Evolutionary conservation across 2,113 vertebrate species (phyloP), one percentile per base, ranked within the genome.

Genomic region (Megalops atlanticus): DNA sequence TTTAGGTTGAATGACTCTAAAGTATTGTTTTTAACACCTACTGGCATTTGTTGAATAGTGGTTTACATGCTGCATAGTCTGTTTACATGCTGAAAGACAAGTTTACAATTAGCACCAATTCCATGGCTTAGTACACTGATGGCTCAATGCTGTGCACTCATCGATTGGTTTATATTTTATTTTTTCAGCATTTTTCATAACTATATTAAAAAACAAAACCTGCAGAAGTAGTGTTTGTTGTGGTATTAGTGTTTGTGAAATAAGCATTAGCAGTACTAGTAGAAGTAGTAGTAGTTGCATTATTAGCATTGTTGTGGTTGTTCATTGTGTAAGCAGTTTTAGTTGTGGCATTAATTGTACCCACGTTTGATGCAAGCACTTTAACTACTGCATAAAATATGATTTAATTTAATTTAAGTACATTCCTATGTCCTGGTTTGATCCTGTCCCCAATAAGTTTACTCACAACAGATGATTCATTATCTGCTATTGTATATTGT

Each of bases 401-500:
- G 49, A 54, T 54, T 54, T 3, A 54, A 54, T 16, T 24, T 54
- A 0, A 54, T 54, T 54, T 54, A 54, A 24, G 16, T 21, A 49
- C 47, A 49, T 49, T 49, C 47, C 18, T 54, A n/a, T n/a, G n/a
- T n/a, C n/a, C n/a, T n/a, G 15, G 18, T 54, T 54, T 54, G 49
- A 54, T 54, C 49, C 24, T 54, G 49, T 16, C 49, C 18, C 4
- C 47, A 49, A 14, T 14, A n/a, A n/a, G n/a, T n/a, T n/a, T n/a
- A n/a, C n/a, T n/a, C n/a, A n/a, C n/a, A n/a, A 45, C 43, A 45
- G 43, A 45, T 45, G 43, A 85, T 83, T n/a, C n/a, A n/a, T n/a
- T n/a, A n/a, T n/a, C n/a, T n/a, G n/a, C n/a, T 82, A 79, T 76
- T 80, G 82, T 84, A 88, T 87, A 86, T 69, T 84, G 71, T 75